Conservation (phyloP, 2,888 invertebrate species). For the Troglohyphantes excavatus region DNA sequence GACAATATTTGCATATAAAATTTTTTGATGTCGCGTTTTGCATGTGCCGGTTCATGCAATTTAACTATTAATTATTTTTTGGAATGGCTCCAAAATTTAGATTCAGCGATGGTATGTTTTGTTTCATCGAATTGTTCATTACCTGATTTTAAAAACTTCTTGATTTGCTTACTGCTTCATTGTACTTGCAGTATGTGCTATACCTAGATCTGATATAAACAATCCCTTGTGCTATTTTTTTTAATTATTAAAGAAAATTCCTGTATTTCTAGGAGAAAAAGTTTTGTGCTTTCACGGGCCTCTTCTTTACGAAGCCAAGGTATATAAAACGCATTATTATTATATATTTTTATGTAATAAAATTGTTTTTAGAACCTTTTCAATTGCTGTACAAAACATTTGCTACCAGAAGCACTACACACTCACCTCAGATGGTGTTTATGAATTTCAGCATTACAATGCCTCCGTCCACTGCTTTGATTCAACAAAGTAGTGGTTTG, state of each 20-base stretch:
- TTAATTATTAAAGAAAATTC: too few species aligned
- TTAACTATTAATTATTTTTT: not conserved
- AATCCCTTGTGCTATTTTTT: too few species aligned
- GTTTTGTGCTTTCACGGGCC: slow-evolving; percentile 98
- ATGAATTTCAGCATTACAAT: too few species aligned
- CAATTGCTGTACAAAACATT: too few species aligned
- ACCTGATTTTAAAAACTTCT: not conserved
- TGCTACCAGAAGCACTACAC: too few species aligned
- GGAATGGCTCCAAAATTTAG: slow-evolving; percentile 56
- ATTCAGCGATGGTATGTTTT: slow-evolving; percentile 56
- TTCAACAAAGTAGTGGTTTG: too few species aligned
- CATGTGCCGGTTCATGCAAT: not conserved
- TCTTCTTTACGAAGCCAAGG: slow-evolving; percentile 96
- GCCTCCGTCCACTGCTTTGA: too few species aligned
- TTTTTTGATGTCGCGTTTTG: not conserved
- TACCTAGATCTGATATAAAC: too few species aligned
- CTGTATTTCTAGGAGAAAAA: slow-evolving; percentile 83
- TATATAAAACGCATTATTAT: slow-evolving; percentile 76
- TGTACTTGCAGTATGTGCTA: not conserved
- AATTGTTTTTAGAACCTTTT: too few species aligned
- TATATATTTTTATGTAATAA: too few species aligned
- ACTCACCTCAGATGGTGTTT: too few species aligned
- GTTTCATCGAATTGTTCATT: not conserved
- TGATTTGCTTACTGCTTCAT: not conserved
- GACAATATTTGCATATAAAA: too few species aligned